A percentile compares a stretch with the other conserved stretches of the same genome.
These are phyloP conservation scores for Gila orcuttii DNA, from an alignment of 2,113 vertebrate species.

Conservation along the genomic window DNA sequence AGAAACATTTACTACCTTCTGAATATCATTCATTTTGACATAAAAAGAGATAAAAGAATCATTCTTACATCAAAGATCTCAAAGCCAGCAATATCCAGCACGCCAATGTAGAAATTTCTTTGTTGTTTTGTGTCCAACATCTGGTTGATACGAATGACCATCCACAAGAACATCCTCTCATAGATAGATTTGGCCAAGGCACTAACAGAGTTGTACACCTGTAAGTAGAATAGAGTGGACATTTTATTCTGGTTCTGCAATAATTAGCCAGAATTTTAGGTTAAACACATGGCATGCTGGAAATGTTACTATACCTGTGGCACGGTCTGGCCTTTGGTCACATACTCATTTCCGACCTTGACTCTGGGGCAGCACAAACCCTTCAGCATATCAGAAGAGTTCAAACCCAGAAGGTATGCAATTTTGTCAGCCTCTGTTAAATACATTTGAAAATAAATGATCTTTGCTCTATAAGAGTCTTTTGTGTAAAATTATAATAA, in stretches of 20 bases:
- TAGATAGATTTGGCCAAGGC: conserved; percentile 74
- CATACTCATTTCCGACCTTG: too few species aligned
- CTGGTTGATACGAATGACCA: conserved; percentile 72
- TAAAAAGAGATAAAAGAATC: background rate
- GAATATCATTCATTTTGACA: background rate
- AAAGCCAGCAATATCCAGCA: conserved; percentile 59
- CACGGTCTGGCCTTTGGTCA: too few species aligned
- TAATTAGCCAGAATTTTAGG: background rate
- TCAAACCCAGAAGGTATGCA: too few species aligned
- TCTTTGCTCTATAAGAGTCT: too few species aligned
- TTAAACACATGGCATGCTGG: background rate
- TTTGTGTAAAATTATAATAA: too few species aligned
- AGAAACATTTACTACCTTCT: background rate
- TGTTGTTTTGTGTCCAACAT: conserved; percentile 75
- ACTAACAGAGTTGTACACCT: conserved; percentile 69
- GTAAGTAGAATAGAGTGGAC: conserved; percentile 20
- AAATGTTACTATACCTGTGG: conserved; percentile 13
- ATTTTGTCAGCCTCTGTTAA: too few species aligned
- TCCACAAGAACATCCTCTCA: conserved; percentile 75
- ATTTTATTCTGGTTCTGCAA: background rate
- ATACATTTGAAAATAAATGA: too few species aligned
- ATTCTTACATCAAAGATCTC: conserved; percentile 57
- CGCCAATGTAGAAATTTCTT: conserved; percentile 58
- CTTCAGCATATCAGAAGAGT: too few species aligned
- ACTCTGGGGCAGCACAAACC: too few species aligned